phyloP scores from a whole-genome alignment of 2,888 invertebrate genomes.

The Calliphora vomitoria region DNA sequence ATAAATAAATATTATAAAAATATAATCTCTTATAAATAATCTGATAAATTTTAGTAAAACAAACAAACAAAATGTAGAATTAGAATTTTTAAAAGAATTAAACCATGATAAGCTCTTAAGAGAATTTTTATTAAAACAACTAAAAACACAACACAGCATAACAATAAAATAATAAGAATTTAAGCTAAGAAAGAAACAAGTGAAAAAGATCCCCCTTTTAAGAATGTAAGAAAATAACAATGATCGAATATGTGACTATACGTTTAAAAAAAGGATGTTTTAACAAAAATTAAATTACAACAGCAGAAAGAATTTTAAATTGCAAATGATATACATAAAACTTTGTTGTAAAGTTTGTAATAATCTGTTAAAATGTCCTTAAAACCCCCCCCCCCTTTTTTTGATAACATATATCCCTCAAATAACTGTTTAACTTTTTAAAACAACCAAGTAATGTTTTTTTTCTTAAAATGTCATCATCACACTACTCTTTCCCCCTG shows the following conservation, averaged over 20 bases:
- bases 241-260: constrained; percentile 62
- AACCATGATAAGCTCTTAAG: constrained; percentile 50
- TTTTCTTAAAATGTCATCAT: constrained; percentile 19
- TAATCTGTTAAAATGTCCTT: neutral
- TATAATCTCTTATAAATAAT: constrained; percentile 72
- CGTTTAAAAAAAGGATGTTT: constrained; percentile 38
- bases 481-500: neutral
- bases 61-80: constrained; percentile 56
- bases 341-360: too few species aligned
- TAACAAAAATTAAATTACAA: constrained; percentile 22
- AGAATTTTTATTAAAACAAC: constrained; percentile 54
- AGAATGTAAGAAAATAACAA: constrained; percentile 25
- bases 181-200: constrained; percentile 7
- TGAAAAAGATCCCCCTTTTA: constrained; percentile 21
- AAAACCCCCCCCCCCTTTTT: neutral
- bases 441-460: neutral
- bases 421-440: neutral
- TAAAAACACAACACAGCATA: neutral
- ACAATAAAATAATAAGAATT: constrained; percentile 37
- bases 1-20: constrained; percentile 64
- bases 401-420: neutral
- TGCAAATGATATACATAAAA: too few species aligned
- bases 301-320: neutral
- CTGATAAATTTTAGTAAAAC: constrained; percentile 62
- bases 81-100: constrained; percentile 49